Evolutionary conservation across 2,113 vertebrate species (phyloP), one percentile per base, ranked within the genome.

Genomic region (Cyanocitta stelleri): DNA sequence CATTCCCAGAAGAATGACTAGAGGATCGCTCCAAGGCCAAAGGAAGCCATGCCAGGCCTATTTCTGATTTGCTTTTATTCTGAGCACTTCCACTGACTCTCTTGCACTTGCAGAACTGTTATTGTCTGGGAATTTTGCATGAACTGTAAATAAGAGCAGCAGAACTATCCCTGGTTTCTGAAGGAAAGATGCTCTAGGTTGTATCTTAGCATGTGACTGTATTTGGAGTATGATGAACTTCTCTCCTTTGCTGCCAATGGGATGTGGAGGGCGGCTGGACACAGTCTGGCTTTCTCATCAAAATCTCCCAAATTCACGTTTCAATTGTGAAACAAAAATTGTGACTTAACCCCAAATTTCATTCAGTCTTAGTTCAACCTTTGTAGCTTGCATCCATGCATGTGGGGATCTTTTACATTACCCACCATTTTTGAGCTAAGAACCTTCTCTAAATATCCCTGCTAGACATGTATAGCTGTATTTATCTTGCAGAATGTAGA

Each of bases 51-150:
- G 78, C 71, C 89, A 89, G 71, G 41, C 17, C 74, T 69, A 33
- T 80, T 96, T 93, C 63, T 74, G 41, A 62, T 88, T 49, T 83
- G 59, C 16, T 92, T 90, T 93, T 77, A 51, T 83, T 90, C 90
- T 76, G 54, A 61, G 32, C 23, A 17, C 13, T 93, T 52, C 48
- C 74, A 95, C 11, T 69, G 75, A 66, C 46, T 85, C 54, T 44
- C 26, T 83, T 73, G 16, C 63, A 64, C 41, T 88, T 73, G 30
- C 78, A 93, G 72, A 93, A 23, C 78, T 54, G 54, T 37, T n/a
- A 39, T 68, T 84, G 85, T 56, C 82, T 91, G 67, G 37, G 92
- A 79, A 85, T 79, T 91, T 43, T 10, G 2, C 37, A 30, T n/a
- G 66, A 79, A 29, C 58, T 73, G 41, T 74, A 88, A 93, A 79